Evolutionary conservation across 2,113 vertebrate species (phyloP).

Genomic region (Pachyramphus minor): DNA sequence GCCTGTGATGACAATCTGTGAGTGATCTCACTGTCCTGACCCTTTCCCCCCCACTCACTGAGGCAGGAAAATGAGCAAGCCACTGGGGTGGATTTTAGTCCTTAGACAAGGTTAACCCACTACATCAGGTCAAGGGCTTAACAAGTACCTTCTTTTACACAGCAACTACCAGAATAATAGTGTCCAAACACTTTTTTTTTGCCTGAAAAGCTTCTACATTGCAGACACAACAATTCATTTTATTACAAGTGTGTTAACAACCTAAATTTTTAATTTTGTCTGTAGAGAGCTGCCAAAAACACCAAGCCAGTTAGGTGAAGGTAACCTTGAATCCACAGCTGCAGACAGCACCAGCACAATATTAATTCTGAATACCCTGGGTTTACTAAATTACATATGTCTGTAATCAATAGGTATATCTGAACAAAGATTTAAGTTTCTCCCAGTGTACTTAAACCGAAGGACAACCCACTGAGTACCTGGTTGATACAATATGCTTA

Average conservation of each 20-base stretch:
- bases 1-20: background rate
- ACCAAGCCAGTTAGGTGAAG: background rate
- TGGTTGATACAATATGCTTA: background rate
- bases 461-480: background rate
- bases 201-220: background rate
- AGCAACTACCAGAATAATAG: background rate
- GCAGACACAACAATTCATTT: background rate
- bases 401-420: background rate
- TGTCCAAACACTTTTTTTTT: background rate
- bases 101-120: background rate
- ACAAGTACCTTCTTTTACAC: background rate
- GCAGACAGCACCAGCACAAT: background rate
- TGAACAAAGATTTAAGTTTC: background rate
- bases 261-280: background rate
- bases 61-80: accelerated
- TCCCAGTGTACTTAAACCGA: background rate
- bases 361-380: background rate
- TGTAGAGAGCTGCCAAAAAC: background rate
- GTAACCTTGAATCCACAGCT: background rate
- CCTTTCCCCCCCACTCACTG: background rate
- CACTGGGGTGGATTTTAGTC: background rate
- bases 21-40: background rate
- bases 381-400: background rate
- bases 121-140: background rate
- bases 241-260: background rate